Percentiles rank a stretch among this genome's conserved stretches.
phyloP scores from a whole-genome alignment of 1,140 invertebrate species.

The Apis laboriosa region DNA sequence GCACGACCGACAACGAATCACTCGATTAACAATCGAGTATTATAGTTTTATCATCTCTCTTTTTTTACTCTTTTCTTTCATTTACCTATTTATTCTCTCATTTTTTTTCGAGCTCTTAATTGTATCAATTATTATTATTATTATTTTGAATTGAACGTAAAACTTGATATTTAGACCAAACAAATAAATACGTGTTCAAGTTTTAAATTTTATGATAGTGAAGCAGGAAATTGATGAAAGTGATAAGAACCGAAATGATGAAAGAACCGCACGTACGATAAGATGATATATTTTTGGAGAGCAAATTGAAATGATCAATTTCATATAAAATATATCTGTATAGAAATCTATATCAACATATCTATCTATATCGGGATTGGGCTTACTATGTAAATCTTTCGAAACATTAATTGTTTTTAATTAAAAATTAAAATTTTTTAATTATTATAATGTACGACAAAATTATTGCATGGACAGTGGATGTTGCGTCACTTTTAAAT shows the following conservation, averaged over 20 bases:
- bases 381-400: no score
- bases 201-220: background rate
- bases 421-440: no score
- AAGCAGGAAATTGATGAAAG: conserved; percentile 7
- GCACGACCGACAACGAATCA: conserved; percentile 14
- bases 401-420: no score
- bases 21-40: conserved; percentile 34
- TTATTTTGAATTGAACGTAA: no score
- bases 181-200: background rate
- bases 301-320: conserved; percentile 6
- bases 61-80: background rate
- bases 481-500: no score
- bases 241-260: background rate
- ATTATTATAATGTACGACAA: no score
- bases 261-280: conserved; percentile 42
- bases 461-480: no score
- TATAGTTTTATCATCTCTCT: background rate
- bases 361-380: background rate
- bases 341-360: background rate
- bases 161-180: no score
- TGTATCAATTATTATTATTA: no score
- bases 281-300: conserved; percentile 46
- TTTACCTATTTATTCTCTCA: no score
- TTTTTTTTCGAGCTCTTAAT: no score
- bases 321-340: background rate